Percentiles rank a stretch among this genome's conserved stretches.
Evolutionary conservation across 2,797 vertebrate genomes (phyloP).

Genomic region (Lepus oiostolus): DNA sequence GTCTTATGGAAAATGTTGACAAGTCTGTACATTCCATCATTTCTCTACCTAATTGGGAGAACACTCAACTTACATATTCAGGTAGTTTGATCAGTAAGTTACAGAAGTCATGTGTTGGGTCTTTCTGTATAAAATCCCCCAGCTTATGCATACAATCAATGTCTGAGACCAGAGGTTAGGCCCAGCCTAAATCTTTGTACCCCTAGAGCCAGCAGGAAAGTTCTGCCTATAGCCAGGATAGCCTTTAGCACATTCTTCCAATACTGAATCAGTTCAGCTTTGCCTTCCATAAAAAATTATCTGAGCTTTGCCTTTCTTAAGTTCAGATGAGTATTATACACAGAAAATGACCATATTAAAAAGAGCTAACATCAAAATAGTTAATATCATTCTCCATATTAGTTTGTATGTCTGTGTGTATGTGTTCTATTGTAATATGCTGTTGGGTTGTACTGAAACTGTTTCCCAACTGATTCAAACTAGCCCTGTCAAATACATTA

Average conservation of each 20-base stretch:
- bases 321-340: background rate
- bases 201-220: background rate
- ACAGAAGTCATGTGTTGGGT: background rate
- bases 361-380: background rate
- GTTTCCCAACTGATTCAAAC: background rate
- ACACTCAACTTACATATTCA: background rate
- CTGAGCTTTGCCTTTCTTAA: slow-evolving; percentile 29
- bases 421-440: background rate
- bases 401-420: background rate
- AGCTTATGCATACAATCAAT: background rate
- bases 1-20: background rate
- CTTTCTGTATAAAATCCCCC: background rate
- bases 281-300: slow-evolving; percentile 5
- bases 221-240: slow-evolving; percentile 29
- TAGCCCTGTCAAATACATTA: background rate
- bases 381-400: background rate
- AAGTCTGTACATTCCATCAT: background rate
- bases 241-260: slow-evolving; percentile 2
- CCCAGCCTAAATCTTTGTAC: background rate
- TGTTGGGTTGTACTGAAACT: background rate
- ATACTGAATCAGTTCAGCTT: slow-evolving; percentile 45
- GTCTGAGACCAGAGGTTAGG: background rate
- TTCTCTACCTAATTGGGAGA: background rate
- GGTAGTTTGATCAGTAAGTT: slow-evolving; percentile 29
- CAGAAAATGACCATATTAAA: background rate